phyloP scores from a whole-genome alignment of 2,888 invertebrate genomes.

The Cerceris rybyensis region DNA sequence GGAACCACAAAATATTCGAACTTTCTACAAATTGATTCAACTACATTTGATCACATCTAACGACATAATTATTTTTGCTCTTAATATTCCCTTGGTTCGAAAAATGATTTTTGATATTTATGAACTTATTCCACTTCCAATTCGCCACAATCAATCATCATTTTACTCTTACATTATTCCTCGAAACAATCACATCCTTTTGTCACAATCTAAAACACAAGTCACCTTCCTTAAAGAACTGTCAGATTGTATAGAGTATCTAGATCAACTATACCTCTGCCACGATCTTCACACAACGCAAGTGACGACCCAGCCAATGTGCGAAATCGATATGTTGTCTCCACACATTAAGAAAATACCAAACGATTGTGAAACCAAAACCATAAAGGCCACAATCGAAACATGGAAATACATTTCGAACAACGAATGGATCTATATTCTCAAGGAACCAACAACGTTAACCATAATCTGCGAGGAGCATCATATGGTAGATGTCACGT shows the following conservation, averaged over 20 bases:
- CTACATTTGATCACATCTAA: constrained; percentile 8
- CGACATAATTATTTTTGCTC: constrained; percentile 4
- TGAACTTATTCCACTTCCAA: constrained; percentile 18
- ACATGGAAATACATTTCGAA: constrained; percentile 1
- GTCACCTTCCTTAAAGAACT: constrained; percentile 9
- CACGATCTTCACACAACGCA: background rate
- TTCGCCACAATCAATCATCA: constrained; percentile 4
- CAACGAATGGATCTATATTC: constrained; percentile 23
- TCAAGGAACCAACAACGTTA: constrained; percentile 16
- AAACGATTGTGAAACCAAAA: constrained; percentile 13
- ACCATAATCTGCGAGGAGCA: constrained; percentile 9
- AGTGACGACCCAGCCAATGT: background rate
- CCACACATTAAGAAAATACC: background rate
- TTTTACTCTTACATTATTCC: constrained; percentile 11
- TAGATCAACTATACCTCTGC: constrained; percentile 9
- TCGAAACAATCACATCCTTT: background rate
- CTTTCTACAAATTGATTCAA: constrained; percentile 14
- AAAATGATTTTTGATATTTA: constrained; percentile 9
- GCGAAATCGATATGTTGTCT: background rate
- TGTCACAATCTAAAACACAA: constrained; percentile 5
- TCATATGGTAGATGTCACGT: constrained; percentile 14
- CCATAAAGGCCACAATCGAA: constrained; percentile 17
- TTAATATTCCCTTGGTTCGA: constrained; percentile 8
- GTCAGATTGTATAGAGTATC: constrained; percentile 4
- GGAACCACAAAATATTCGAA: constrained; percentile 8